These are phyloP conservation scores for Cenopis cana DNA, from an alignment of 2,888 invertebrate species.

Conservation along the genomic window DNA sequence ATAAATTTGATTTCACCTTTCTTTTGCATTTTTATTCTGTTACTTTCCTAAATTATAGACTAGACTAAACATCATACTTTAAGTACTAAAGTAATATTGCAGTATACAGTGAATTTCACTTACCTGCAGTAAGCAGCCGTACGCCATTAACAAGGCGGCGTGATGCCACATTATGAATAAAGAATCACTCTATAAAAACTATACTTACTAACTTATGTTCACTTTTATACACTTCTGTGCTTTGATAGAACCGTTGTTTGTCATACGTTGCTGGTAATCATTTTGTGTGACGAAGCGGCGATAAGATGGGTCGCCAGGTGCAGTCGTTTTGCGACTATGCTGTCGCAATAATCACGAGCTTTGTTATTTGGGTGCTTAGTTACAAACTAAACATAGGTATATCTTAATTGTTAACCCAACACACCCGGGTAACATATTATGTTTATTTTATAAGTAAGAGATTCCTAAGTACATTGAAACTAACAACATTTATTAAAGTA, in stretches of 20 bases:
- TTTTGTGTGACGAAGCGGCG: conserved; percentile 9
- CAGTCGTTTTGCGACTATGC: neutral
- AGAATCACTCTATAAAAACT: conserved; percentile 45
- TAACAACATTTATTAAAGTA: too few relatives aligned
- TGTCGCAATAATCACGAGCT: conserved; percentile 27
- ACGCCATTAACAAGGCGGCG: conserved; percentile 54
- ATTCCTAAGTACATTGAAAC: too few relatives aligned
- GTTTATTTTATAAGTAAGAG: too few relatives aligned
- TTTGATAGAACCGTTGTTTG: conserved; percentile 60
- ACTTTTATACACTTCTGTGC: conserved; percentile 62
- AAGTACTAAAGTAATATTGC: neutral
- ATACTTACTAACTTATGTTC: conserved; percentile 38
- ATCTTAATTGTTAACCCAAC: too few relatives aligned
- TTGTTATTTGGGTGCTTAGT: too few relatives aligned
- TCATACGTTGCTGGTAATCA: conserved; percentile 48
- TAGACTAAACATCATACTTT: too few relatives aligned
- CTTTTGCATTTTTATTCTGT: too few relatives aligned
- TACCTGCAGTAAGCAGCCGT: conserved; percentile 66
- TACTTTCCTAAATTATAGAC: too few relatives aligned
- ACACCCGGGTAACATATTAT: too few relatives aligned
- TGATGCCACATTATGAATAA: conserved; percentile 59
- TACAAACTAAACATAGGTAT: too few relatives aligned
- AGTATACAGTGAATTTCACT: conserved; percentile 37
- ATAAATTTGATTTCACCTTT: neutral
- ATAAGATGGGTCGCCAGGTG: conserved; percentile 50